Conservation (phyloP, 2,113 vertebrate species). For the Clinocottus analis region DNA sequence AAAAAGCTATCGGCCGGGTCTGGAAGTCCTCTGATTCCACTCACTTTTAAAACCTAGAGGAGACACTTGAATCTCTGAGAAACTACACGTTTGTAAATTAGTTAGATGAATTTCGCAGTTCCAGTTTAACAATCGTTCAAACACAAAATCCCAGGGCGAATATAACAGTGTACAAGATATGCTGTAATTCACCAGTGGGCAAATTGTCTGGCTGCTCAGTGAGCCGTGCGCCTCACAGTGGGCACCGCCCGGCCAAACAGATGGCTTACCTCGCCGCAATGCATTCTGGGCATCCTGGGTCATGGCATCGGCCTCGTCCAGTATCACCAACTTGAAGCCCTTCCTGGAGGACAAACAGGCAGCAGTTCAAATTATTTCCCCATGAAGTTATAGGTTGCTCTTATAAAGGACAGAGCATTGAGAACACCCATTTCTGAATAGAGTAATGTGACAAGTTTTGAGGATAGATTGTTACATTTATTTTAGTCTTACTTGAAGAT, state of each 20-base stretch:
- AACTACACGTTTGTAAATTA: background rate
- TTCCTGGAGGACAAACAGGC: constrained; percentile 82
- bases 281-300: constrained; percentile 99
- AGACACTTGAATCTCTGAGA: background rate
- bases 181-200: constrained; percentile 44
- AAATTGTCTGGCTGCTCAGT: constrained; percentile 61
- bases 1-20: background rate
- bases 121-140: background rate
- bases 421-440: background rate
- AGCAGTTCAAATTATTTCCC: background rate
- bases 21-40: background rate
- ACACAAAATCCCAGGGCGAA: background rate
- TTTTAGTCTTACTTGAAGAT: constrained; percentile 93
- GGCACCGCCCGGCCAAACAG: constrained; percentile 72
- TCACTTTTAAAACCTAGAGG: background rate
- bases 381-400: background rate
- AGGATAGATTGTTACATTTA: background rate
- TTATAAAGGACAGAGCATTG: background rate
- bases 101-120: background rate
- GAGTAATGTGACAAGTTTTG: background rate
- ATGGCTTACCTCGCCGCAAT: constrained; percentile 92
- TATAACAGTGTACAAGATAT: constrained; percentile 8
- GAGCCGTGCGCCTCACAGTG: constrained; percentile 72
- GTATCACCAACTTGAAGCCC: constrained; percentile 97
- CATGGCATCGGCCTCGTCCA: constrained; percentile 99